Conservation (phyloP, 2,113 vertebrate species). For the Salvelinus alpinus region DNA sequence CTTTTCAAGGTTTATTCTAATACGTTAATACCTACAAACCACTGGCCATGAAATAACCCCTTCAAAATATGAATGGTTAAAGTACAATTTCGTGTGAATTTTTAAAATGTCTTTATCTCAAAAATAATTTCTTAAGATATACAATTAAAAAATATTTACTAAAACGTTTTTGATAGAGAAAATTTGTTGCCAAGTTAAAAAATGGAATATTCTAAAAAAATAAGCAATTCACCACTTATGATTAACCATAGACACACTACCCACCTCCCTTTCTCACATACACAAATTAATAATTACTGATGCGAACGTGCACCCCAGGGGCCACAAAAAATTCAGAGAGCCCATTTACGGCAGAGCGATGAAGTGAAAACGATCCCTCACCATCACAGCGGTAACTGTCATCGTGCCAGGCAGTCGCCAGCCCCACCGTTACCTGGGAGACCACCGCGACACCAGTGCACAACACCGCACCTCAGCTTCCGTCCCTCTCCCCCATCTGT, state of each 20-base stretch:
- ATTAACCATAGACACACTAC: background rate
- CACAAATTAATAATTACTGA: constrained; percentile 17
- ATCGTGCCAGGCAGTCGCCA: background rate
- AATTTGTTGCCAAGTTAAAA: background rate
- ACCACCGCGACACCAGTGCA: constrained; percentile 13
- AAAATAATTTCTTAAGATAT: no score
- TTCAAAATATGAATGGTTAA: no score
- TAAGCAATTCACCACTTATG: background rate
- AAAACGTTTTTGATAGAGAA: no score
- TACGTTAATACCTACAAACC: no score
- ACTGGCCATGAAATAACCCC: no score
- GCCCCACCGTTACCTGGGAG: constrained; percentile 35
- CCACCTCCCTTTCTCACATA: background rate
- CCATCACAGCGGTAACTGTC: background rate
- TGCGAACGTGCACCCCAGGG: constrained; percentile 10
- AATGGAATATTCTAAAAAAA: background rate
- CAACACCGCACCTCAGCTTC: constrained; percentile 32
- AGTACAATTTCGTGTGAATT: no score
- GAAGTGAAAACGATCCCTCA: background rate
- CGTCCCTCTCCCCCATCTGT: constrained; percentile 55
- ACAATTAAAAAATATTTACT: background rate
- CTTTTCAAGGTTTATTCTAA: no score
- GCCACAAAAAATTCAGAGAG: constrained; percentile 14
- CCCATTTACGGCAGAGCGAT: background rate
- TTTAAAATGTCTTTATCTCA: no score